Conservation (phyloP, 2,888 invertebrate genomes). For the Lithodes maja region DNA sequence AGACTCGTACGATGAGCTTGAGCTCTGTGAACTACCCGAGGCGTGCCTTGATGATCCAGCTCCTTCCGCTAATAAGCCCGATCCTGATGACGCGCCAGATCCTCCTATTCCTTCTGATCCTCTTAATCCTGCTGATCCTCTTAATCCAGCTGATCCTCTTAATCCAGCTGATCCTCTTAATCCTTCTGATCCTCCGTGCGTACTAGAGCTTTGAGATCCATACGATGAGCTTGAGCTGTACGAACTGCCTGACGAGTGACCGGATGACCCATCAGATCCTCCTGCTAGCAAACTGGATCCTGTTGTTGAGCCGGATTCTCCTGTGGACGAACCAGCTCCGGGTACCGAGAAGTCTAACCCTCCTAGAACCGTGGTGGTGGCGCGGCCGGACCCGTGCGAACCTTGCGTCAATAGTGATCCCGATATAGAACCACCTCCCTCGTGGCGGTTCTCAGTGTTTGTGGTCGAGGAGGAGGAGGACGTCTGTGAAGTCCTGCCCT, state of each 20-base stretch:
- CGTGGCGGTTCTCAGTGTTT: neutral
- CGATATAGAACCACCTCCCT: neutral
- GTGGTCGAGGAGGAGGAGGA: neutral
- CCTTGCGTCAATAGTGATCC: neutral
- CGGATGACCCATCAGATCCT: too few species aligned
- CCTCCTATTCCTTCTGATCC: neutral
- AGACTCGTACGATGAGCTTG: neutral
- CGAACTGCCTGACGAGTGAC: neutral
- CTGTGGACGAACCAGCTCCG: neutral
- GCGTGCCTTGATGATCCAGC: too few species aligned
- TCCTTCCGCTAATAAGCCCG: neutral
- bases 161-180: too few species aligned
- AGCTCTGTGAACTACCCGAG: neutral
- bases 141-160: neutral
- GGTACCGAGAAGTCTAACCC: neutral
- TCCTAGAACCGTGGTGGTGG: conserved; percentile 45
- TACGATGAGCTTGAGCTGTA: neutral
- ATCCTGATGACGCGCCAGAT: neutral
- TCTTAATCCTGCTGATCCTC: neutral
- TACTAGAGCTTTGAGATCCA: neutral
- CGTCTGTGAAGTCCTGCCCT: neutral
- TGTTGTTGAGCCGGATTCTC: neutral
- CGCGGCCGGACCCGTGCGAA: conserved; percentile 18
- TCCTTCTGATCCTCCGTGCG: neutral
- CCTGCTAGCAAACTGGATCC: neutral